A percentile compares a stretch with the other conserved stretches of the same genome.
These are phyloP conservation scores for Eolophus roseicapilla DNA, from an alignment of 2,113 vertebrate genomes.

Conservation along the genomic window DNA sequence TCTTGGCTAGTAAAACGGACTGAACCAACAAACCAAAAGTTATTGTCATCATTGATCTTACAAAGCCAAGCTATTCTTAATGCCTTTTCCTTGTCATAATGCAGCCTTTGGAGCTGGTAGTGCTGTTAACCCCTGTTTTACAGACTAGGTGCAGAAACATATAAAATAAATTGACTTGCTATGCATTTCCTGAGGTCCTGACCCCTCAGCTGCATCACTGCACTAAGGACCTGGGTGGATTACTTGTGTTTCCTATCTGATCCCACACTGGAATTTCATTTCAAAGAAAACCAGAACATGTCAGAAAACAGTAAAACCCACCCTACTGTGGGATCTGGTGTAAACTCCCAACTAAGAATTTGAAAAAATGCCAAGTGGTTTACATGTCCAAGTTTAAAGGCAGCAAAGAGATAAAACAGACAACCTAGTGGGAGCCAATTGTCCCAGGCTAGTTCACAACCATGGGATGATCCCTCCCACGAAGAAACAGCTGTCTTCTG, in stretches of 20 bases:
- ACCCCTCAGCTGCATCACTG: neutral
- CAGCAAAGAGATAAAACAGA: neutral
- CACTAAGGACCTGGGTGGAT: neutral
- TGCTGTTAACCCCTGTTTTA: neutral
- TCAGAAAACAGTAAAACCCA: neutral
- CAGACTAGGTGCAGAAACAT: neutral
- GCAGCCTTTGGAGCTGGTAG: neutral
- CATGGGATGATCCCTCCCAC: neutral
- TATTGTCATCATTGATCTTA: neutral
- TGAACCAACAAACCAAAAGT: neutral
- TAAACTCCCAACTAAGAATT: neutral
- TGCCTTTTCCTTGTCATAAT: neutral
- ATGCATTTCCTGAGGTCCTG: neutral
- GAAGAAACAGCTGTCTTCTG: constrained; percentile 2
- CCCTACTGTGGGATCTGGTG: neutral
- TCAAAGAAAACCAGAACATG: neutral
- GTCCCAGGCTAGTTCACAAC: neutral
- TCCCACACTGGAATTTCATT: neutral
- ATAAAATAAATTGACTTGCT: neutral
- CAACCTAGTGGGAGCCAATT: neutral
- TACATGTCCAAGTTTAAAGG: neutral
- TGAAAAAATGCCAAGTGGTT: neutral
- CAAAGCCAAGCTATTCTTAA: neutral
- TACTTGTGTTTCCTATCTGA: neutral
- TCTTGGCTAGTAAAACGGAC: neutral